phyloP scores from a whole-genome alignment of 1,140 invertebrate genomes.

The Mylabris phalerata region DNA sequence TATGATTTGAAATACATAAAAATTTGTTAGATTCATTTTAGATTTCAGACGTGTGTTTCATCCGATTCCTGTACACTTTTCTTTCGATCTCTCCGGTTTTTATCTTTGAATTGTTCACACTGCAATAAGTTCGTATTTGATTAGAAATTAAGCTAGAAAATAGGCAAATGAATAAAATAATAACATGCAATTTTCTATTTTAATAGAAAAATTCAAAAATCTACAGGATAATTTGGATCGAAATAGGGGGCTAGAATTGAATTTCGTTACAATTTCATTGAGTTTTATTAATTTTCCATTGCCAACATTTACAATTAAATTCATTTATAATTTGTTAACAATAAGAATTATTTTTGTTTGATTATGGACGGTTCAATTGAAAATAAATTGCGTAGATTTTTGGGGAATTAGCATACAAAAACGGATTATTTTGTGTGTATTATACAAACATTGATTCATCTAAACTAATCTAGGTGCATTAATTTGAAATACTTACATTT shows the following conservation, averaged over 20 bases:
- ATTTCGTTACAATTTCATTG: neutral
- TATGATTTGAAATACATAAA: too few species aligned
- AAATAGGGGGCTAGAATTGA: neutral
- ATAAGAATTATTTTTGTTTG: too few species aligned
- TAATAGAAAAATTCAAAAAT: constrained; percentile 5
- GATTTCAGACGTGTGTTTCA: constrained; percentile 16
- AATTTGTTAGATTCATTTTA: too few species aligned
- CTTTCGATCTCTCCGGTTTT: constrained; percentile 10
- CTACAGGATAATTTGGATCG: neutral
- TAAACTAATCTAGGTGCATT: neutral
- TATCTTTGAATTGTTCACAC: constrained; percentile 16
- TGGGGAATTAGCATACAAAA: too few species aligned
- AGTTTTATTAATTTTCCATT: too few species aligned
- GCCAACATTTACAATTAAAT: too few species aligned
- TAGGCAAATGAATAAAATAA: neutral
- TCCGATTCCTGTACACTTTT: constrained; percentile 14
- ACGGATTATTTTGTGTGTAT: too few species aligned
- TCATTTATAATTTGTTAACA: too few species aligned
- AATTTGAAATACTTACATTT: neutral
- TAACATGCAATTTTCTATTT: neutral
- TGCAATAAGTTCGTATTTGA: constrained; percentile 11
- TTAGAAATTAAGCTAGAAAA: neutral
- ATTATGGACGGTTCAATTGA: too few species aligned
- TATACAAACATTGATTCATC: neutral
- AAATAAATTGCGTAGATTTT: too few species aligned